Evolutionary conservation across 2,113 vertebrate species (phyloP), one percentile per base, ranked within the genome.

Genomic region (Castor canadensis): DNA sequence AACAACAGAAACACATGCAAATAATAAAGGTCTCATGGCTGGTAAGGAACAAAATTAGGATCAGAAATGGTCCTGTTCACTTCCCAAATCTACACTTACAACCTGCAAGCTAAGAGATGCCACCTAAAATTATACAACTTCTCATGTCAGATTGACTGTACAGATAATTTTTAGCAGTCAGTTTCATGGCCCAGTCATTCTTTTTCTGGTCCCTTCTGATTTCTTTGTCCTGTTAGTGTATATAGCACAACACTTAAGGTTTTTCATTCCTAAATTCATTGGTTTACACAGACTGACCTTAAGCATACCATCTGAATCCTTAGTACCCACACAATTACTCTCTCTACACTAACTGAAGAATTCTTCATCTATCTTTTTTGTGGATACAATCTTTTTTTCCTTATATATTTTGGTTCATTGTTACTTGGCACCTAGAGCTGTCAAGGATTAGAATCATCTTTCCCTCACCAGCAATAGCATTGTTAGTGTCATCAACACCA

Each of bases 401-500:
- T 91, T 62, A 81, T 62, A 35, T 69, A 54, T 62, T 26, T 8
- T n/a, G 73, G 28, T 47, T 3, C 12, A 73, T 35, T 47, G 17
- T 0, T 11, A 79, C 32, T 12, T 26, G 45, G 12, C 3, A 83
- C 11, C 45, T 72, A 87, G 35, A 71, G 8, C 28, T 60, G 35
- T 2, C 19, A 54, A 45, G 32, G 56, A 66, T 69, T 67, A 89
- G 12, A 47, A 43, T 60, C 28, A 64, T 38, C 16, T 52, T 10
- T 45, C 24, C 38, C 40, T 35, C 15, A 56, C 35, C 9, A 17
- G 40, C 1, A 64, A 35, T 19, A 60, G 45, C 1, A 69, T 3
- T 26, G 20, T 30, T 11, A 26, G 5, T 16, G 3, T 52, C 32
- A 52, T 38, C 19, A 64, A 6, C 6, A 22, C 0, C 0, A 7